Base-by-base conservation (phyloP, 2,797 vertebrate genomes). In the Heliangelus exortis region DNA sequence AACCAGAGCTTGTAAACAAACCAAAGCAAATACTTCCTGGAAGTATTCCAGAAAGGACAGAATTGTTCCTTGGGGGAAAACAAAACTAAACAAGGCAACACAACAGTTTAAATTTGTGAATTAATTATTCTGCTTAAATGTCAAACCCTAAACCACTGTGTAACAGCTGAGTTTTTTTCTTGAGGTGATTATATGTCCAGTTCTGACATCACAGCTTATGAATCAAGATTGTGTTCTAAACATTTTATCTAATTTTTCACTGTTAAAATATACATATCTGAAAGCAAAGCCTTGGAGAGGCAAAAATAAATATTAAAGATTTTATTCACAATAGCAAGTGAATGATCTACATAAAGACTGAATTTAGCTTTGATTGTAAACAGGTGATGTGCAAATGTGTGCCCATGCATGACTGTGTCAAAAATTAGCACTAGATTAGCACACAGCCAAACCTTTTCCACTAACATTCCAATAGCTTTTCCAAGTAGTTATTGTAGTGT, bases 301-400 rank as follows among this genome's bases (percentile, higher is more conserved):
- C 29, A 80, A 68, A 18, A 29, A 36, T 36, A 15, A 50, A 4
- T 47, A 84, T 63, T 83, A 43, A 66, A 50, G 21, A 79, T 17
- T 62, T 90, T 48, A 50, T 62, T 83, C 34, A 25, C 20, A 63
- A n/a, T 63, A 71, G 18, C 13, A 88, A 77, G 65, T 13, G 0
- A 53, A 43, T 16, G 17, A 45, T 43, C 86, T 68, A 69, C 15
- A 54, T 1, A 28, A 43, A 66, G n/a, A 63, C 7, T 31, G 39
- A 33, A 69, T 0, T 51, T 29, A 26, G 36, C 47, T 65, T 66
- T 69, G 33, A 45, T 8, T 43, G 21, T 43, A n/a, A 74, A 59
- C 6, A 22, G 9, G 8, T 0, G 0, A 67, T n/a, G 48, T 12
- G 7, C 15, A 78, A 9, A 23, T 4, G 33, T 12, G 47, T 25